These are phyloP conservation scores for Sitta europaea DNA, from an alignment of 2,113 vertebrate genomes.

Conservation along the genomic window DNA sequence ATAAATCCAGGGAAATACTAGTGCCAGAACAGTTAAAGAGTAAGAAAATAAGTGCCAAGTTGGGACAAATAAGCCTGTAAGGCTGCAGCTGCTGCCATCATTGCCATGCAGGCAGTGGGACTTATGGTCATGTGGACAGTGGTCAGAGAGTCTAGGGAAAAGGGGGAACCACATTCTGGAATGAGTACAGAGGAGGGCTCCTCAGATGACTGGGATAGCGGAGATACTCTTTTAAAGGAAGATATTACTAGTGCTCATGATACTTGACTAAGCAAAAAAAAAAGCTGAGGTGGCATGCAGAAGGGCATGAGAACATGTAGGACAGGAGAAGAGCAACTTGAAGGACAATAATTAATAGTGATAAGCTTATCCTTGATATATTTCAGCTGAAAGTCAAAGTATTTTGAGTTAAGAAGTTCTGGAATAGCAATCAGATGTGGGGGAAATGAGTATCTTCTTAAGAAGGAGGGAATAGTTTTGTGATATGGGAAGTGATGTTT, in stretches of 20 bases:
- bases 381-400: background rate
- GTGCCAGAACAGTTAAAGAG: background rate
- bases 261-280: background rate
- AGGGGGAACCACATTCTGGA: background rate
- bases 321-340: background rate
- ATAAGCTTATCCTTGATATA: background rate
- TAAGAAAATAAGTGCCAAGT: background rate
- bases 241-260: background rate
- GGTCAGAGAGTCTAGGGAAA: background rate
- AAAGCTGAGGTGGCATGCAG: background rate
- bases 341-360: background rate
- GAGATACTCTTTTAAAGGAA: background rate
- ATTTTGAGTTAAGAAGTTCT: background rate
- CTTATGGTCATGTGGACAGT: background rate
- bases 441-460: background rate
- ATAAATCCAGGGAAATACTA: background rate
- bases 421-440: background rate
- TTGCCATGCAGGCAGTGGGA: background rate
- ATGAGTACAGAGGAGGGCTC: background rate
- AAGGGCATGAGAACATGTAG: accelerated
- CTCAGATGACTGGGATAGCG: accelerated
- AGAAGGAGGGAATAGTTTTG: background rate
- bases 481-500: background rate
- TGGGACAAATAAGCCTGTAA: background rate
- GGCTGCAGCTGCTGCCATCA: background rate